phyloP scores from a whole-genome alignment of 2,113 vertebrate genomes.

The Pterophyllum scalare region DNA sequence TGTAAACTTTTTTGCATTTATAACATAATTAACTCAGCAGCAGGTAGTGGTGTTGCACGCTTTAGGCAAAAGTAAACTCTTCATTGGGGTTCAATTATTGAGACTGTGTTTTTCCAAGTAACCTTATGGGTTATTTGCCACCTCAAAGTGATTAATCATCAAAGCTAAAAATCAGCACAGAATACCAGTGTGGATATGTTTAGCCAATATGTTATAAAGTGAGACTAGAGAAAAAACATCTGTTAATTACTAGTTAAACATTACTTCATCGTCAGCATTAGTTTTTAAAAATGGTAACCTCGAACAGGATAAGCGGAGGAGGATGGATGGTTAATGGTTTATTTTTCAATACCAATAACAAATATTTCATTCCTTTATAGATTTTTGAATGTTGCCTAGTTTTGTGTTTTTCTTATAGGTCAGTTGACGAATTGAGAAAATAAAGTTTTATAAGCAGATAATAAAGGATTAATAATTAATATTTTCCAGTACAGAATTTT shows the following conservation, averaged over 20 bases:
- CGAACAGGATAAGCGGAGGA: too few relatives aligned
- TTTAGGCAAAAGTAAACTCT: conserved; percentile 10
- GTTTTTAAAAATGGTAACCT: not conserved
- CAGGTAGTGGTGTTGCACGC: not conserved
- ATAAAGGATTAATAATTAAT: not conserved
- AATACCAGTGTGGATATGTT: not conserved
- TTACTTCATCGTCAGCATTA: not conserved
- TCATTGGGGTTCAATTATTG: conserved; percentile 32
- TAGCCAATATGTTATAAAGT: not conserved
- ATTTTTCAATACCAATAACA: not conserved
- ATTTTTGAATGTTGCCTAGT: not conserved
- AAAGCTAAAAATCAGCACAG: not conserved
- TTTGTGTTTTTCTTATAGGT: not conserved
- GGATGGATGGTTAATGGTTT: not conserved
- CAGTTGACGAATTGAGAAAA: not conserved
- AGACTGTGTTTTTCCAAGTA: not conserved
- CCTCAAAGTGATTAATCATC: not conserved
- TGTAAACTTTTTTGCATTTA: not conserved
- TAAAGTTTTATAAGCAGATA: not conserved
- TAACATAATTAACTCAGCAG: conserved; percentile 7
- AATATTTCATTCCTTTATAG: not conserved
- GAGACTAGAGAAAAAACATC: not conserved
- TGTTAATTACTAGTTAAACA: not conserved
- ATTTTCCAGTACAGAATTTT: not conserved
- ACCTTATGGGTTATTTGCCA: not conserved